These are phyloP conservation scores for Zootermopsis nevadensis DNA, from an alignment of 2,888 invertebrate genomes.

Conservation along the genomic window DNA sequence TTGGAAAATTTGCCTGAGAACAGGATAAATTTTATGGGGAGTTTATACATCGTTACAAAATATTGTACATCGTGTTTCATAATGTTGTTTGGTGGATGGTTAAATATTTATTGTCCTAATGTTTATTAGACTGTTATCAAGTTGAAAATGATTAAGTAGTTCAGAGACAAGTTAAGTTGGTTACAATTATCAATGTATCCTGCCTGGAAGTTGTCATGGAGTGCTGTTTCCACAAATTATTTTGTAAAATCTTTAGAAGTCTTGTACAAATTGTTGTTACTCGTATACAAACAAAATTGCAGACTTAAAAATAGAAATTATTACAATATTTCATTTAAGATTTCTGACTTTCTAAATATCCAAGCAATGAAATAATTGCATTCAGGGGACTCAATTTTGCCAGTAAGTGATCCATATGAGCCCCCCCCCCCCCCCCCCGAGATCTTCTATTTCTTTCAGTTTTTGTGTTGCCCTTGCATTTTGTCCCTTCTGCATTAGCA, in stretches of 20 bases:
- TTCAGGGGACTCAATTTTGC: too few species aligned
- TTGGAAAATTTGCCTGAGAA: background rate
- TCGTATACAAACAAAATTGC: too few species aligned
- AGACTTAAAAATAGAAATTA: too few species aligned
- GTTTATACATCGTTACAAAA: conserved; percentile 3
- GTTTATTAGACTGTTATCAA: conserved; percentile 19
- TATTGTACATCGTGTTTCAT: background rate
- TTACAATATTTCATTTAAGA: too few species aligned
- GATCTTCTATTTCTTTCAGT: too few species aligned
- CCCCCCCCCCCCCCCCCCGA: too few species aligned
- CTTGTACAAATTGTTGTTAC: background rate
- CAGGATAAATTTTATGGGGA: conserved; percentile 20
- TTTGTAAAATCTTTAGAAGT: background rate
- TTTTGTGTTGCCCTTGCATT: too few species aligned
- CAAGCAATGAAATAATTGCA: too few species aligned
- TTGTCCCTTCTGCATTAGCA: too few species aligned
- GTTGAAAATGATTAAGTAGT: background rate
- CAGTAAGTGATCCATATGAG: too few species aligned
- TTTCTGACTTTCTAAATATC: too few species aligned
- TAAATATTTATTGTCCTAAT: conserved; percentile 28
- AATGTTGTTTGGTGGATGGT: conserved; percentile 26
- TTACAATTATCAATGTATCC: background rate
- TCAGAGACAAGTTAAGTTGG: background rate
- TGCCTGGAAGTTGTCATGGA: background rate
- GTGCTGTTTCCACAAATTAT: background rate